These are phyloP conservation scores for Lasiurus borealis DNA, from an alignment of 2,113 vertebrate genomes.

Conservation along the genomic window DNA sequence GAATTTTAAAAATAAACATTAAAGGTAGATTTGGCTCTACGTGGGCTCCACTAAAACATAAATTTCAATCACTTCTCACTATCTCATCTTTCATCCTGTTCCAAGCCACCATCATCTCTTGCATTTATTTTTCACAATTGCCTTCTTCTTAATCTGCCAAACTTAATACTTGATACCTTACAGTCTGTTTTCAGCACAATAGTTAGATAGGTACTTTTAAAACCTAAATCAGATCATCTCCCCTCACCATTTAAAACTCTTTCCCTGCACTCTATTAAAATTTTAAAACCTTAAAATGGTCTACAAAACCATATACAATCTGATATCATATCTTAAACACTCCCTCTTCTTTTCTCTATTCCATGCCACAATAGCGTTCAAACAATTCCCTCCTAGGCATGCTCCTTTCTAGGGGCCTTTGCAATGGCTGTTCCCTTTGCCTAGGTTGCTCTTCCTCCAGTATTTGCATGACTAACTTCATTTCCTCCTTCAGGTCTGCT, in stretches of 20 bases:
- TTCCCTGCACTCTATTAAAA: not conserved
- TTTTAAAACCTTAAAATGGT: not conserved
- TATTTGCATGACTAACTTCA: not conserved
- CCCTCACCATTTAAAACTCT: not conserved
- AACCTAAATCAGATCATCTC: not conserved
- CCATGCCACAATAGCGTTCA: not conserved
- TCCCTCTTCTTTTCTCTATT: not conserved
- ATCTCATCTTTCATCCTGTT: not conserved
- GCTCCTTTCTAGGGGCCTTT: not conserved
- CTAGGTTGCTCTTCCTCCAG: not conserved
- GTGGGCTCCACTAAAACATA: not conserved
- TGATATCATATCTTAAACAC: not conserved
- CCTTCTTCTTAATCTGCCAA: not conserved
- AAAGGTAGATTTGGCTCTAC: not conserved
- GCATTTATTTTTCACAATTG: not conserved
- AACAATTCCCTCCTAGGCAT: not conserved
- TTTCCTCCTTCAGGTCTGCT: not conserved
- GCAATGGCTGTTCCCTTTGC: not conserved
- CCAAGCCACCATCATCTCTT: not conserved
- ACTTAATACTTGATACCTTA: not conserved
- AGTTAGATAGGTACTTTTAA: not conserved
- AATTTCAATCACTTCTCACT: not conserved
- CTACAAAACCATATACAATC: not conserved
- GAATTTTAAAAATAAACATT: not conserved
- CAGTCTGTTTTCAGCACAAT: not conserved